phyloP scores from a whole-genome alignment of 2,888 invertebrate species.

The Oasisia sp. region DNA sequence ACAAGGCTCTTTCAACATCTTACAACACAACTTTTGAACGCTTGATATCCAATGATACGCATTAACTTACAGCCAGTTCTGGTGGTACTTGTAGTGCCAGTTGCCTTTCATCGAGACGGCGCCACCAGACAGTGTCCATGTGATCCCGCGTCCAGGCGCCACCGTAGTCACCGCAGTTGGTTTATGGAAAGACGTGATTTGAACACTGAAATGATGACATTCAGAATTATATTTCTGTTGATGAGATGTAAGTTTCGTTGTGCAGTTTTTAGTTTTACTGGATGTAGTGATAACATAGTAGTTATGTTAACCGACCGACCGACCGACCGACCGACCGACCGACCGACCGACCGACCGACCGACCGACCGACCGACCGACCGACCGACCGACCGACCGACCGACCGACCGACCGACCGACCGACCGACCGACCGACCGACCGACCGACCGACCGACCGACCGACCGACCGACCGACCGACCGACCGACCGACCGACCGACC shows the following conservation, averaged over 20 bases:
- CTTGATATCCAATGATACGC: neutral
- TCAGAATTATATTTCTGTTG: neutral
- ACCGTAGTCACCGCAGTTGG: neutral
- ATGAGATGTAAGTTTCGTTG: neutral
- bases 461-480: too few relatives aligned
- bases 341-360: too few relatives aligned
- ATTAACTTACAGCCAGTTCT: neutral
- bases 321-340: too few relatives aligned
- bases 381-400: too few relatives aligned
- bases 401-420: too few relatives aligned
- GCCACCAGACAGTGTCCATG: neutral
- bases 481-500: too few relatives aligned
- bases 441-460: too few relatives aligned
- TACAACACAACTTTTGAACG: neutral
- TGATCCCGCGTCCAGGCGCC: neutral
- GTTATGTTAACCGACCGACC: too few relatives aligned
- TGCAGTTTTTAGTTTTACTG: too few relatives aligned
- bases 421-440: too few relatives aligned
- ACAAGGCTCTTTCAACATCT: neutral
- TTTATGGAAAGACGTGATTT: neutral
- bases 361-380: too few relatives aligned
- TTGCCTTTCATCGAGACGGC: neutral
- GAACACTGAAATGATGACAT: neutral
- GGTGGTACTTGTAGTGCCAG: neutral
- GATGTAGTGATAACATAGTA: too few relatives aligned